Evolutionary conservation across 2,888 invertebrate genomes (phyloP), one percentile per base, ranked within the genome.

Genomic region (Lithosia quadra): DNA sequence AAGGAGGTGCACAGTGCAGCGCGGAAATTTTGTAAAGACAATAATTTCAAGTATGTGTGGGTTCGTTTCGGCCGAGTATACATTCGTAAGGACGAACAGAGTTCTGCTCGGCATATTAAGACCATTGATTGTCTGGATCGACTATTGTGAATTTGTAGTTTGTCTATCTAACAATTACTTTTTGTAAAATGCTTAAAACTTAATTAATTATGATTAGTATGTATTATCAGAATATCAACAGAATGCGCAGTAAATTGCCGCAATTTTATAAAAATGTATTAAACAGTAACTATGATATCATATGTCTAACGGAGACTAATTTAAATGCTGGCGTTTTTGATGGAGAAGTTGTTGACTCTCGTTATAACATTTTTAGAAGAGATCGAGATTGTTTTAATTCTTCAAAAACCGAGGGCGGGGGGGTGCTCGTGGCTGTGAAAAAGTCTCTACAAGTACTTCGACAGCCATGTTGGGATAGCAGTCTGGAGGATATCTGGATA

Each of bases 291-390:
- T 72, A 57, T 64, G 72, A 74, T n/a, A 10, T 74, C 2, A 28
- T 74, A 28, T 76, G 72, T 55, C 43, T 76, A n/a, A 43, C 11
- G 2, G 11, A n/a, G n/a, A n/a, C n/a, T n/a, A n/a, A n/a, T n/a
- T n/a, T n/a, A 43, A 49, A 72, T 21, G 43, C 28, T 7, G 39
- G 53, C 15, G 63, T 73, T 0, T 73, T 57, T 36, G 69, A 72
- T 60, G 65, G 24, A 0, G 72, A 73, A 49, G 1, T 74, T 18
- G 18, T 68, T 21, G 76, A 74, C 61, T 2, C n/a, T 2, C 73
- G 73, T 5, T 76, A 71, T 36, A 60, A 63, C 21, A 21, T 76
- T 24, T 72, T 63, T 53, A 53, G 73, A 22, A 57, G 71, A 34
- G 74, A 74, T 53, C 68, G 76, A 1, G 4, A 11, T 2, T n/a